Evolutionary conservation across 2,797 vertebrate genomes (phyloP).

Genomic region (Apogon hyalosoma): DNA sequence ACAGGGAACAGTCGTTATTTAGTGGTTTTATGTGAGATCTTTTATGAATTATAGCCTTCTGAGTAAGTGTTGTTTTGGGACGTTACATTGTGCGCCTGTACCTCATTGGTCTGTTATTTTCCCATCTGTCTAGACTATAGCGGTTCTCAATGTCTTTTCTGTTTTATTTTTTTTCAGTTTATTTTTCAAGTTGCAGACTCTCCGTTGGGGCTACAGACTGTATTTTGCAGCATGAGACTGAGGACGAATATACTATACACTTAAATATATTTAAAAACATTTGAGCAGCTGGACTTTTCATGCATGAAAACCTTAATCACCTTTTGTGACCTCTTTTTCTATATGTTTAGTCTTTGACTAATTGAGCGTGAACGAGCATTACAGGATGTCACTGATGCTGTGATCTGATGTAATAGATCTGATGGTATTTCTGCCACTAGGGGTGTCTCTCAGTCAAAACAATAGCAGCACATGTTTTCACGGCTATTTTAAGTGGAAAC

Average conservation of each 20-base stretch:
- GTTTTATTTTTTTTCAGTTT: background rate
- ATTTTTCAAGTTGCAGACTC: background rate
- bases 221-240: background rate
- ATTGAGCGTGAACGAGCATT: too few relatives aligned
- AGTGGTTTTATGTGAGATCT: slow-evolving; percentile 10
- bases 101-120: slow-evolving; percentile 25
- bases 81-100: background rate
- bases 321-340: background rate
- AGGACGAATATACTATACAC: too few relatives aligned
- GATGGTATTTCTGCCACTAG: too few relatives aligned
- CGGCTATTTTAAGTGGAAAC: too few relatives aligned
- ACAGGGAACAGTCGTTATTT: slow-evolving; percentile 10
- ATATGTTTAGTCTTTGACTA: too few relatives aligned
- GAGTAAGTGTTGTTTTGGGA: slow-evolving; percentile 44
- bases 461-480: too few relatives aligned
- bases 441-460: too few relatives aligned
- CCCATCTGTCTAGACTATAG: slow-evolving; percentile 18
- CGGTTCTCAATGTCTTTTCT: slow-evolving; percentile 1
- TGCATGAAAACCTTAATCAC: background rate
- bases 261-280: background rate
- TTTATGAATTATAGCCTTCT: slow-evolving; percentile 17
- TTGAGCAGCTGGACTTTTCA: background rate
- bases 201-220: too few relatives aligned
- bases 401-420: too few relatives aligned
- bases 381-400: too few relatives aligned